Percentiles rank a stretch among this genome's conserved stretches.
Conservation (phyloP, 2,113 vertebrate genomes). For the Nyctereutes procyonoides region DNA sequence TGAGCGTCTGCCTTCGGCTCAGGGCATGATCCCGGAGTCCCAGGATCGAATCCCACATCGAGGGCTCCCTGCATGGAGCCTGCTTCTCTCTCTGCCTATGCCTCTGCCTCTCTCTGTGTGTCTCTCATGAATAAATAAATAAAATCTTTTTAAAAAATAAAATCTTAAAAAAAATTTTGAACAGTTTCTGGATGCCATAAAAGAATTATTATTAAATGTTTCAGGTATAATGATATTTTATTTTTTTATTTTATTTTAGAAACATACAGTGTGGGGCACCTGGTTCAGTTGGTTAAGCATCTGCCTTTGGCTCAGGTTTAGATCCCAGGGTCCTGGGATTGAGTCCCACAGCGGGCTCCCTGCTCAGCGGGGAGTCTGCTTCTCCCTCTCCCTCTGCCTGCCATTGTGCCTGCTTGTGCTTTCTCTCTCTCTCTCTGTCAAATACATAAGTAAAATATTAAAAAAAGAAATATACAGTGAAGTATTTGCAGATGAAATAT, state of each 20-base stretch:
- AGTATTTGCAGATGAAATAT: conserved; percentile 30
- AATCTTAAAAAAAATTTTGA: neutral
- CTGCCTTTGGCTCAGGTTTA: neutral
- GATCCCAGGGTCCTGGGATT: neutral
- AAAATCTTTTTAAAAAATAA: neutral
- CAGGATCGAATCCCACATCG: too few relatives aligned
- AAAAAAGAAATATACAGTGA: conserved; percentile 31
- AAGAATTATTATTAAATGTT: neutral
- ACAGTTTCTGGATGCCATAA: neutral
- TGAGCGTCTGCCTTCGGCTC: too few relatives aligned
- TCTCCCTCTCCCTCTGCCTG: neutral
- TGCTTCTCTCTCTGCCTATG: too few relatives aligned
- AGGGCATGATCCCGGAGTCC: too few relatives aligned
- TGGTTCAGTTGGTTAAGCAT: neutral
- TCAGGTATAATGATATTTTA: neutral
- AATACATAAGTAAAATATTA: neutral
- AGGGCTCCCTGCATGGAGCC: too few relatives aligned
- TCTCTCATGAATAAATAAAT: neutral
- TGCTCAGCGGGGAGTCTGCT: neutral
- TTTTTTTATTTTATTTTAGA: conserved; percentile 44
- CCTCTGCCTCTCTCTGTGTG: too few relatives aligned
- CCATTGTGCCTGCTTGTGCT: neutral
- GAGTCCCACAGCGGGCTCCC: neutral
- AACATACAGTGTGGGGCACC: neutral
- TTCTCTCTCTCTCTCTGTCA: neutral